Base-by-base conservation (phyloP, 2,888 invertebrate species). In the Tholera decimalis region DNA sequence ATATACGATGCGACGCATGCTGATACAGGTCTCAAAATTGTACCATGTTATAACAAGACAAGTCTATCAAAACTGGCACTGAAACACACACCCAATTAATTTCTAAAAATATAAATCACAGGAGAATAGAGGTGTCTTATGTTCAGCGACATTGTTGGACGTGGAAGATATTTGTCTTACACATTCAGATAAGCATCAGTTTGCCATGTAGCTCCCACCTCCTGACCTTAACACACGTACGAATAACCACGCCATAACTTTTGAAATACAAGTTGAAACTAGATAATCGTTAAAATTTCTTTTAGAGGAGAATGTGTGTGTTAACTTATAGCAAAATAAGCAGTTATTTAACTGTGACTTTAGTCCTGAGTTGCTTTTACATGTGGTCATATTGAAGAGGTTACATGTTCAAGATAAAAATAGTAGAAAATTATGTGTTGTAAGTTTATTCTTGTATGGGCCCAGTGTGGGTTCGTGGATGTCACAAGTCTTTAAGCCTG, bases 121-220 rank as follows among this genome's bases (percentile, higher is more conserved):
- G 50, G 20, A 60, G 62, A 62, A 70, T 46, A 70, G 70, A 72
- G 61, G 51, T 57, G 55, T 68, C 22, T 56, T 63, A 61, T 63
- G 66, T 80, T 56, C 54, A 82, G 83, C 88, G 89, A 89, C 88
- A 88, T 67, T 85, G 83, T 85, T 85, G 70, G 78, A 83, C 83
- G 88, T 91, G 88, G 89, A 92, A 92, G 88, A 91, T 86, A 93
- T 94, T 94, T 93, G 94, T 94, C 93, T 94, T 88, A 90, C 91
- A 89, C 83, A 81, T 64, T 53, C 18, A 81, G 94, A 95, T 95
- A 93, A 91, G 35, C 81, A 94, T 94, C 93, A 78, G 62, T 77
- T 78, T 65, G 79, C 77, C 82, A 83, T 80, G 81, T 79, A 50
- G 66, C 72, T 82, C 74, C 86, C 85, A 88, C 86, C 85, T 88